Conservation (phyloP, 2,113 vertebrate species). For the Cheilinus undulatus region DNA sequence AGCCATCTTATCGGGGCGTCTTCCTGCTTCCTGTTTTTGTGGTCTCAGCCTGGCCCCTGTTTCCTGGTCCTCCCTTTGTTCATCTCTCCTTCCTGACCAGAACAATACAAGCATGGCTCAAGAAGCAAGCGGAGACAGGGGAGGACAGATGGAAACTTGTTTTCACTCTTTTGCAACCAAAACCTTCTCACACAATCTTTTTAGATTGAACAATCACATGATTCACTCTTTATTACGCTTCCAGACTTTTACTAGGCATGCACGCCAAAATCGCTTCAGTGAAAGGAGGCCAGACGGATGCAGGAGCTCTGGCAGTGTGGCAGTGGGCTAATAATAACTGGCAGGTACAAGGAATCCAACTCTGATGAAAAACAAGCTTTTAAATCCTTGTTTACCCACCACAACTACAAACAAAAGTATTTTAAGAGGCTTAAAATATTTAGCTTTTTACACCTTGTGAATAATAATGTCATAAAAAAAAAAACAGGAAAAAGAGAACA, state of each 20-base stretch:
- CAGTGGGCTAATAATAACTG: constrained; percentile 61
- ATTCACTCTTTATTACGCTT: background rate
- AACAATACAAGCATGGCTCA: constrained; percentile 56
- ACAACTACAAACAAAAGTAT: background rate
- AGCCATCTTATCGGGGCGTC: constrained; percentile 73
- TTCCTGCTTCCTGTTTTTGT: constrained; percentile 84
- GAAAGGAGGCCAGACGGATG: constrained; percentile 46
- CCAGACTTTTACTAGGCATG: constrained; percentile 16
- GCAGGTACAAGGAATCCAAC: constrained; percentile 33
- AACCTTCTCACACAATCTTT: background rate
- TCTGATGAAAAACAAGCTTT: constrained; percentile 16
- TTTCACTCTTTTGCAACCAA: background rate
- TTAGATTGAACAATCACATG: constrained; percentile 9
- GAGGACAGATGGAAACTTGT: constrained; percentile 32
- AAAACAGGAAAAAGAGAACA: background rate
- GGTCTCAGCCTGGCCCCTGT: constrained; percentile 60
- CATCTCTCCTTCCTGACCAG: constrained; percentile 78
- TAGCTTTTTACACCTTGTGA: background rate
- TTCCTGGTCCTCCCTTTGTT: constrained; percentile 80
- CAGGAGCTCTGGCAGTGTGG: constrained; percentile 39
- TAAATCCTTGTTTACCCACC: constrained; percentile 8
- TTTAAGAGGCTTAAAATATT: background rate
- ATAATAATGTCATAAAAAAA: background rate
- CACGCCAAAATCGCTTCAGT: constrained; percentile 2
- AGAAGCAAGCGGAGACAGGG: constrained; percentile 30